Evolutionary conservation across 2,113 vertebrate genomes (phyloP), one percentile per base, ranked within the genome.

Genomic region (Tetrax tetrax): DNA sequence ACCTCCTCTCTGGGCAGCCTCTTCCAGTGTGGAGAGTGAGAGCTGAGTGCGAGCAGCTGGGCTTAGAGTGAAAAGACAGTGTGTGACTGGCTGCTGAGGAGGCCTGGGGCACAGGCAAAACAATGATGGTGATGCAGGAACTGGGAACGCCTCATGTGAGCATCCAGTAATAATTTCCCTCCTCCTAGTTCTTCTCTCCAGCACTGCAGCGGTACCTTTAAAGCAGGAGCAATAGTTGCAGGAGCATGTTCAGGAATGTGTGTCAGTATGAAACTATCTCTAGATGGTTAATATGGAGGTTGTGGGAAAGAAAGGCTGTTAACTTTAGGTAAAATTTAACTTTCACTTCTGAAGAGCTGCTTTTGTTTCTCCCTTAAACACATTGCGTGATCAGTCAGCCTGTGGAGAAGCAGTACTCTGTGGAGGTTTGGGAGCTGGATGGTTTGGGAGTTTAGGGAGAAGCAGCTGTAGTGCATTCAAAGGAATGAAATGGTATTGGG

Each of bases 381-480:
- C 8, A 7, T 64, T 41, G 59, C 45, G 4, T 54, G 41, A 69
- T 86, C 63, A 66, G 1, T 64, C 38, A 60, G 0, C 38, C 47
- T 47, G 0, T 47, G 38, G 56, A n/a, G 45, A 59, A 71, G 5
- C 0, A 5, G 18, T 19, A 6, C 8, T 76, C 33, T 50, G 5
- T 53, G 61, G 29, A 68, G 25, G 14, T 23, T 71, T 84, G 37
- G 18, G 37, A 54, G 27, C 69, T 89, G 57, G 12, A 23, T 75
- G 17, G 20, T 21, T 72, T 88, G 41, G 41, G 41, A 43, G 22
- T 80, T 74, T 50, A 78, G 38, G 69, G 38, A 84, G 65, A 63
- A 81, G 43, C 16, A 68, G 82, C 35, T 75, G 51, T 14, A 61
- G 28, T 35, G 33, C 41, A 43, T 43, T 7, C 15, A 48, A 87